These are phyloP conservation scores for Temnothorax rugatulus DNA, from an alignment of 2,888 invertebrate species.

Conservation along the genomic window DNA sequence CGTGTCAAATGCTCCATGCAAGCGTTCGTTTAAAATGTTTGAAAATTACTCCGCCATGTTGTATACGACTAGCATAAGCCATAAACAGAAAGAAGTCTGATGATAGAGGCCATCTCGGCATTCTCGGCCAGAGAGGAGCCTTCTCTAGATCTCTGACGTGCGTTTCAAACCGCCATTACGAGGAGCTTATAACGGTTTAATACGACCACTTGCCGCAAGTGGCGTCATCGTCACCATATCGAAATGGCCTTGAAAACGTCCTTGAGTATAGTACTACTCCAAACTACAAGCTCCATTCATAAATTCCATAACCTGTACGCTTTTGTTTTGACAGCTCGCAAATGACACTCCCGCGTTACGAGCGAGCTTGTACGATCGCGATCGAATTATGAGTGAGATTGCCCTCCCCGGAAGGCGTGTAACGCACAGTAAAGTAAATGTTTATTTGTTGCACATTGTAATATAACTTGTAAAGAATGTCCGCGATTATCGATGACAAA, in stretches of 20 bases:
- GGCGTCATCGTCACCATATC: background rate
- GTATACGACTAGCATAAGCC: too few species aligned
- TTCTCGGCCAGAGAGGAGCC: too few species aligned
- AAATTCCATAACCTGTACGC: constrained; percentile 56
- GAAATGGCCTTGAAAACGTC: background rate
- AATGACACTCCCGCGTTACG: constrained; percentile 41
- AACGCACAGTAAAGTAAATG: constrained; percentile 57
- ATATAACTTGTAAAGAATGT: constrained; percentile 75
- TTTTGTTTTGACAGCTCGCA: constrained; percentile 63
- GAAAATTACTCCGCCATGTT: too few species aligned
- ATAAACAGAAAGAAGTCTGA: too few species aligned
- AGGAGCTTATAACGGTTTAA: background rate
- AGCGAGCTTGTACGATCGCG: constrained; percentile 9
- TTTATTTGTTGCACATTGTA: constrained; percentile 34
- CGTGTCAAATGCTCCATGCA: too few species aligned
- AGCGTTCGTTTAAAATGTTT: too few species aligned
- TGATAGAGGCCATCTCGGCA: too few species aligned
- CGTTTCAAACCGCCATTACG: constrained; percentile 23
- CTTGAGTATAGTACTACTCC: background rate
- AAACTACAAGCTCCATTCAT: background rate
- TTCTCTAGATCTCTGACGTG: background rate
- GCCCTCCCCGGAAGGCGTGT: constrained; percentile 28
- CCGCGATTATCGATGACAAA: constrained; percentile 84
- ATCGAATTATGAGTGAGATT: constrained; percentile 53
- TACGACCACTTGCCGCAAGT: background rate